Percentiles rank a stretch among this genome's conserved stretches.
Evolutionary conservation across 1,140 invertebrate genomes (phyloP).

Genomic region (Lasioglossum albipes): DNA sequence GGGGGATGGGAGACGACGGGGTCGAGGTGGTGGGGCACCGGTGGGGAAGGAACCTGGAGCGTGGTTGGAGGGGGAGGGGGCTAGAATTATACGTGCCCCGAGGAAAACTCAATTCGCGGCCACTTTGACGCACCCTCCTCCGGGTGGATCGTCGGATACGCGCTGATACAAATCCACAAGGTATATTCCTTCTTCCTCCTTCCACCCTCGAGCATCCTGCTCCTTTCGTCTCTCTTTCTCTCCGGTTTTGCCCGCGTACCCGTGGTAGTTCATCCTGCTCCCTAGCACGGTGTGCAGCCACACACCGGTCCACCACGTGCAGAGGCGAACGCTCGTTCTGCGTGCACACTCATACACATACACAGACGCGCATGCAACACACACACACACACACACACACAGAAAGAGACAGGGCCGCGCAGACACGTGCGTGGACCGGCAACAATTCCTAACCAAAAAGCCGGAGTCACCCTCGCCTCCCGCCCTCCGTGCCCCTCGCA

Average conservation of each 20-base stretch:
- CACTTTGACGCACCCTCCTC: slow-evolving; percentile 67
- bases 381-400: too few relatives aligned
- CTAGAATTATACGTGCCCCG: slow-evolving; percentile 56
- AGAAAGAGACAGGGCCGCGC: slow-evolving; percentile 34
- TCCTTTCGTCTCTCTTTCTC: slow-evolving; percentile 11
- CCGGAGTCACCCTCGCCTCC: slow-evolving; percentile 73
- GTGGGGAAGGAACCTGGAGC: too few relatives aligned
- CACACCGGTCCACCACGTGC: slow-evolving; percentile 32
- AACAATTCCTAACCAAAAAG: slow-evolving; percentile 78
- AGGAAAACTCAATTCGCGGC: slow-evolving; percentile 71
- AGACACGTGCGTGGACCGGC: slow-evolving; percentile 68
- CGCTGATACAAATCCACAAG: slow-evolving; percentile 60
- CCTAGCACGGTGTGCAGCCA: slow-evolving; percentile 4
- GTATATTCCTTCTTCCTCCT: slow-evolving; percentile 53
- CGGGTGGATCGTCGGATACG: slow-evolving; percentile 54
- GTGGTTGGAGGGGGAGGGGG: background rate
- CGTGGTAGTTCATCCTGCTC: slow-evolving; percentile 55
- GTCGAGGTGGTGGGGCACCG: too few relatives aligned
- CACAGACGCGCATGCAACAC: too few relatives aligned
- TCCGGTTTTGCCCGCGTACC: background rate
- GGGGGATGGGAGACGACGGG: background rate
- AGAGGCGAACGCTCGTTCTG: slow-evolving; percentile 26
- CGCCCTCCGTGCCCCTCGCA: slow-evolving; percentile 45
- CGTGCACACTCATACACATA: slow-evolving; percentile 27
- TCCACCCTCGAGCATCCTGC: slow-evolving; percentile 12